These are phyloP conservation scores for Fopius arisanus DNA, from an alignment of 1,140 invertebrate species.

Conservation along the genomic window DNA sequence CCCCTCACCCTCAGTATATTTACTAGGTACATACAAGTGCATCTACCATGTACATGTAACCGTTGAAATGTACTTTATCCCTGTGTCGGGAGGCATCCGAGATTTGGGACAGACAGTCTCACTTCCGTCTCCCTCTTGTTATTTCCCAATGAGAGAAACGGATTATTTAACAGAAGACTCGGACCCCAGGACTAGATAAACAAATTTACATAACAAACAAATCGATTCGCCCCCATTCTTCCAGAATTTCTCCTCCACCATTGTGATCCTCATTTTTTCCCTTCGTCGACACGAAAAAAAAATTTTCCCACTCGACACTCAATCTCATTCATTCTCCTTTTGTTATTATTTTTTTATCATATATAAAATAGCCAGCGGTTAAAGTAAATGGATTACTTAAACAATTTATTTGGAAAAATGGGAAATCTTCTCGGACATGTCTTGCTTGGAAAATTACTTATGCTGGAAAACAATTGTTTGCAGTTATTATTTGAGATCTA, in stretches of 20 bases:
- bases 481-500: neutral
- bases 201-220: constrained; percentile 23
- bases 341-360: no score
- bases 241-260: neutral
- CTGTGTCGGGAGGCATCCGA: neutral
- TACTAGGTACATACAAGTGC: neutral
- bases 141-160: neutral
- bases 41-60: neutral
- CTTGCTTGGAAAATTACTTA: no score
- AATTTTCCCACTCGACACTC: constrained; percentile 14
- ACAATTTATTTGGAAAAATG: no score
- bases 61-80: neutral
- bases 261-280: neutral
- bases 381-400: no score
- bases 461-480: no score
- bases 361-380: no score
- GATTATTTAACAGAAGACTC: neutral
- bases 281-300: constrained; percentile 9
- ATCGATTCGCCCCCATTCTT: neutral
- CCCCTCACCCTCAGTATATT: neutral
- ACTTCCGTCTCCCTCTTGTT: neutral
- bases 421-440: no score
- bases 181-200: constrained; percentile 13
- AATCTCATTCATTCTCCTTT: no score
- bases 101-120: constrained; percentile 5